Evolutionary conservation across 2,888 invertebrate species (phyloP), one percentile per base, ranked within the genome.

Genomic region (Notodonta ziczac): DNA sequence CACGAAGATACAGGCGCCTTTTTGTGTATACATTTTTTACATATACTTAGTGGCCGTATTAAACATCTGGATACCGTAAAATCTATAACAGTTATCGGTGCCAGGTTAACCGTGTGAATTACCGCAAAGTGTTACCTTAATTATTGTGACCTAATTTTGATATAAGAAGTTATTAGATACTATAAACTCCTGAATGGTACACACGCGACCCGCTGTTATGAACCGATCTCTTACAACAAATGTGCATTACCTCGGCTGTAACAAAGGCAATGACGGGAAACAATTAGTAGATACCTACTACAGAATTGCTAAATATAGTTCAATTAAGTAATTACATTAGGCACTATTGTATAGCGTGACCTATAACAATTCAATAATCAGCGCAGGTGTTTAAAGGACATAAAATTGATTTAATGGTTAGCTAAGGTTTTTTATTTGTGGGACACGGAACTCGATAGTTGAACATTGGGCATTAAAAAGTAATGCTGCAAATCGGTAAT

Each of bases 371-470:
- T 50, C 9, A 16, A 52, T 32, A 16, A 50, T 3, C 12, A 16
- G 50, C 4, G 32, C 52, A 52, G 32, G 14, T 54, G 12, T 63
- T 57, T 50, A 16, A 60, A 39, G 16, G 35, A 44, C 52, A 52
- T 6, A 48, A 51, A 44, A 59, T 58, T 71, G 56, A 12, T 67
- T 58, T 50, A 52, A 48, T 60, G 54, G 10, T 46, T 60, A 14
- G 32, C 46, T 16, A 4, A 52, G 52, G 32, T 12, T 13, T 52
- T 52, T 12, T 32, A 52, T 16, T 35, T 35, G 16, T 42, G 58
- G 44, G 44, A 8, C 10, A 51, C 61, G 70, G 72, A 72, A 70
- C 58, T 59, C 14, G 57, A 62, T 44, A 59, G 42, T 16, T 60
- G 58, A 63, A 24, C 39, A 44, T 24, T 24, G 24, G 16, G 50